phyloP scores from a whole-genome alignment of 2,797 vertebrate genomes.

The Enteromius treurensis region DNA sequence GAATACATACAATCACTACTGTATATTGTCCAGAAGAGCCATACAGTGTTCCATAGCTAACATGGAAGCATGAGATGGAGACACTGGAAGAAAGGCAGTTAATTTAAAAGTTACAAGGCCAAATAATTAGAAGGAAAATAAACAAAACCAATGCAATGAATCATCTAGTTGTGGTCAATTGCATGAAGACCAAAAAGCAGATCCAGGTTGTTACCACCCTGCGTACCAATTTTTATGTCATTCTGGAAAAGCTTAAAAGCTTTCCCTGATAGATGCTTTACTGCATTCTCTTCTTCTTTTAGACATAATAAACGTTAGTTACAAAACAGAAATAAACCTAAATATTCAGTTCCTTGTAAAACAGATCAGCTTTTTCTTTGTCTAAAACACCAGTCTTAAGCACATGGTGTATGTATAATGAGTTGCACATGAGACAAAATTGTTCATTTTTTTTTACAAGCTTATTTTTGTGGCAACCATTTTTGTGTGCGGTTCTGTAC shows the following conservation, averaged over 20 bases:
- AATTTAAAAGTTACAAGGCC: conserved; percentile 42
- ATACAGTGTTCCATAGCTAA: conserved; percentile 52
- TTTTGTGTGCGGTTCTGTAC: neutral
- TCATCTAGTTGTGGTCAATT: neutral
- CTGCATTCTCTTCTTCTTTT: neutral
- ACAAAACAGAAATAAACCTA: conserved; percentile 17
- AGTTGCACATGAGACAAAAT: conserved; percentile 18
- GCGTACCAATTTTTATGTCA: neutral
- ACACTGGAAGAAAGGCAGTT: conserved; percentile 49
- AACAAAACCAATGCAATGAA: conserved; percentile 16
- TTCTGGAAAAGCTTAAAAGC: neutral
- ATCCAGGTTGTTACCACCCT: neutral
- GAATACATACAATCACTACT: conserved; percentile 56
- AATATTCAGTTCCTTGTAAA: conserved; percentile 19
- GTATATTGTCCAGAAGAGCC: conserved; percentile 48
- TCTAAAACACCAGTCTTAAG: conserved; percentile 12
- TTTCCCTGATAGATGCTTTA: neutral
- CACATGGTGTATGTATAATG: neutral
- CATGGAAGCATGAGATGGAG: conserved; percentile 50
- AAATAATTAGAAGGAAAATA: conserved; percentile 31
- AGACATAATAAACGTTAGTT: neutral
- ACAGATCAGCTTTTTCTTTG: neutral
- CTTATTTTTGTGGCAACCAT: conserved; percentile 19
- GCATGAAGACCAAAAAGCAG: neutral
- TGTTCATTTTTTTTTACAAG: conserved; percentile 15